phyloP scores from a whole-genome alignment of 2,888 invertebrate genomes.

The Odontothrips loti region DNA sequence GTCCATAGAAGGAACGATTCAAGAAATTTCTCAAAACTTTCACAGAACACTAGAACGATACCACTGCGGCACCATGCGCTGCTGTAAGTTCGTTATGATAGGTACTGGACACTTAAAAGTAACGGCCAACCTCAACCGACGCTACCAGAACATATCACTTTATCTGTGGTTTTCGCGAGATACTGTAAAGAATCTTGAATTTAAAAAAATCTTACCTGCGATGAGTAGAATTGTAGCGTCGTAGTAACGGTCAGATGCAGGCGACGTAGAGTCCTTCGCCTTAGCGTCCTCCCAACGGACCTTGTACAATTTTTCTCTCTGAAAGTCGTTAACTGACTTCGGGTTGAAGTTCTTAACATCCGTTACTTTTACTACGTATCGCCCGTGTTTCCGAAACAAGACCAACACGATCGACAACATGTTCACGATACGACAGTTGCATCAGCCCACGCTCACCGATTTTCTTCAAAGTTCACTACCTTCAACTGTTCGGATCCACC shows the following conservation, averaged over 20 bases:
- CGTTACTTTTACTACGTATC: neutral
- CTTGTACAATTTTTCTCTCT: neutral
- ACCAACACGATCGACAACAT: neutral
- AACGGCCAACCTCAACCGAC: neutral
- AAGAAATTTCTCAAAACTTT: too few species aligned
- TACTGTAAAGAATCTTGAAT: too few species aligned
- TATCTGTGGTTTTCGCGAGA: too few species aligned
- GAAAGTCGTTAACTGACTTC: neutral
- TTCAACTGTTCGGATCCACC: neutral
- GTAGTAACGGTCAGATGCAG: neutral
- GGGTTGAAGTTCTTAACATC: neutral
- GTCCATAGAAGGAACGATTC: too few species aligned
- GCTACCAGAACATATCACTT: too few species aligned
- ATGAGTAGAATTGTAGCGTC: neutral
- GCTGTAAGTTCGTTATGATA: too few species aligned
- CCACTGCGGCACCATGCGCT: too few species aligned
- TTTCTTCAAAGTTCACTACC: neutral
- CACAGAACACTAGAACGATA: too few species aligned
- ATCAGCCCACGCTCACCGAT: neutral
- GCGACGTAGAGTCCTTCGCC: neutral
- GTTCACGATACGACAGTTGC: neutral
- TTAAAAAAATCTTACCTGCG: neutral
- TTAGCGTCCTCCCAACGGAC: neutral
- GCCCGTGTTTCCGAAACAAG: neutral
- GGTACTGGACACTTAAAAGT: neutral